Conservation (phyloP, 2,113 vertebrate species). For the Vanacampus margaritifer region DNA sequence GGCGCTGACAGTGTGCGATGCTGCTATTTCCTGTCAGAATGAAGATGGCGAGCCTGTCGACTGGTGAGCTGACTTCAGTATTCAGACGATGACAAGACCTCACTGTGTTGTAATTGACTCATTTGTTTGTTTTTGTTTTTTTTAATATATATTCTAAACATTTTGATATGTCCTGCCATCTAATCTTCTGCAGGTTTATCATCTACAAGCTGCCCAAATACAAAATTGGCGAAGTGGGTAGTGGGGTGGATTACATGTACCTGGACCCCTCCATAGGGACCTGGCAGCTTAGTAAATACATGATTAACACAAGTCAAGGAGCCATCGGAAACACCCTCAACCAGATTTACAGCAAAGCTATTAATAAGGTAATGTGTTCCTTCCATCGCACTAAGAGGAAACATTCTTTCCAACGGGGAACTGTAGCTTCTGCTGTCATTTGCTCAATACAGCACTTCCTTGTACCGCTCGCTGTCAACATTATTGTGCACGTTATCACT, state of each 20-base stretch:
- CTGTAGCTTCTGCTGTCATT: background rate
- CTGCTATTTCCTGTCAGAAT: slow-evolving; percentile 80
- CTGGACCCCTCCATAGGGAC: slow-evolving; percentile 74
- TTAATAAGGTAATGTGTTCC: slow-evolving; percentile 71
- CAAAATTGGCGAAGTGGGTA: slow-evolving; percentile 56
- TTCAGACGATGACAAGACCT: background rate
- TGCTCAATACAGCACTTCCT: background rate
- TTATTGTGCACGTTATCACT: background rate
- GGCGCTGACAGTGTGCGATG: slow-evolving; percentile 12
- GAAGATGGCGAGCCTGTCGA: slow-evolving; percentile 84
- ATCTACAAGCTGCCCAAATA: slow-evolving; percentile 86
- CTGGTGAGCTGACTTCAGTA: slow-evolving; percentile 76
- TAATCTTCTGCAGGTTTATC: slow-evolving; percentile 73
- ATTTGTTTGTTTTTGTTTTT: too few species aligned
- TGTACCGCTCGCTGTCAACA: background rate
- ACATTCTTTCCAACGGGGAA: slow-evolving; percentile 14
- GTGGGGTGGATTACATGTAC: slow-evolving; percentile 87
- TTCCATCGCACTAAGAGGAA: background rate
- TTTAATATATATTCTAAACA: background rate
- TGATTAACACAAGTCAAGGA: slow-evolving; percentile 76
- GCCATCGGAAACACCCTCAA: slow-evolving; percentile 77
- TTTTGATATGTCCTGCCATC: background rate
- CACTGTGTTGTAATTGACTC: background rate
- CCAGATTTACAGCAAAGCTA: slow-evolving; percentile 75
- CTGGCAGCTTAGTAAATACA: slow-evolving; percentile 78